These are phyloP conservation scores for Apamea monoglypha DNA, from an alignment of 2,888 invertebrate species.

Conservation along the genomic window DNA sequence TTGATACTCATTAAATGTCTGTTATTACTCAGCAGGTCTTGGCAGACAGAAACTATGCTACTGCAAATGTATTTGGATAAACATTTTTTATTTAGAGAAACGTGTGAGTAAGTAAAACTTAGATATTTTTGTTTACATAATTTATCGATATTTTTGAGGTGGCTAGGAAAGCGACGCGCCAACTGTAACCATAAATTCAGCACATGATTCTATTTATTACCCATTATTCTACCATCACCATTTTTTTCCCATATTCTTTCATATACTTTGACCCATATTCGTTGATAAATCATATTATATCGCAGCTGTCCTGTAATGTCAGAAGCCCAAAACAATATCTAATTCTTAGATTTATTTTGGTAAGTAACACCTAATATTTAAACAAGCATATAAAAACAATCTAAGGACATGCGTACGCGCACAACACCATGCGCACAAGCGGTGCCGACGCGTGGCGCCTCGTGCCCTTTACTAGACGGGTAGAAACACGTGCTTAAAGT, in stretches of 20 bases:
- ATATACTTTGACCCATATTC: neutral
- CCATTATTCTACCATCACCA: neutral
- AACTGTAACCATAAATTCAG: neutral
- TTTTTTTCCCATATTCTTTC: neutral
- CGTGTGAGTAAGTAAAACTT: slow-evolving; percentile 7
- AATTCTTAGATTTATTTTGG: neutral
- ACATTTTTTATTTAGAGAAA: neutral
- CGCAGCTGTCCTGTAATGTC: neutral
- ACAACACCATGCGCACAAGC: slow-evolving; percentile 13
- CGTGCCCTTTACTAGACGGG: slow-evolving; percentile 34
- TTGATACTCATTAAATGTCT: slow-evolving; percentile 12
- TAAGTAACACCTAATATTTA: neutral
- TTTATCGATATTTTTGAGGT: neutral
- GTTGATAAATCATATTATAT: neutral
- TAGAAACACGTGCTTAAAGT: slow-evolving; percentile 19
- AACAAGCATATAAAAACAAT: neutral
- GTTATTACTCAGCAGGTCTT: slow-evolving; percentile 22
- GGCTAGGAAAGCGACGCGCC: neutral
- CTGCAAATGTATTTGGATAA: neutral
- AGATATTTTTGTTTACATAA: neutral
- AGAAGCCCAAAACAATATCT: neutral
- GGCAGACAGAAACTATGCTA: slow-evolving; percentile 1
- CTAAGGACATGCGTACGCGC: slow-evolving; percentile 6
- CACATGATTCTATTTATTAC: too few species aligned
- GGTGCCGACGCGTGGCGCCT: neutral